Evolutionary conservation across 2,888 invertebrate genomes (phyloP), one percentile per base, ranked within the genome.

Genomic region (Lasioglossum oenotherae): DNA sequence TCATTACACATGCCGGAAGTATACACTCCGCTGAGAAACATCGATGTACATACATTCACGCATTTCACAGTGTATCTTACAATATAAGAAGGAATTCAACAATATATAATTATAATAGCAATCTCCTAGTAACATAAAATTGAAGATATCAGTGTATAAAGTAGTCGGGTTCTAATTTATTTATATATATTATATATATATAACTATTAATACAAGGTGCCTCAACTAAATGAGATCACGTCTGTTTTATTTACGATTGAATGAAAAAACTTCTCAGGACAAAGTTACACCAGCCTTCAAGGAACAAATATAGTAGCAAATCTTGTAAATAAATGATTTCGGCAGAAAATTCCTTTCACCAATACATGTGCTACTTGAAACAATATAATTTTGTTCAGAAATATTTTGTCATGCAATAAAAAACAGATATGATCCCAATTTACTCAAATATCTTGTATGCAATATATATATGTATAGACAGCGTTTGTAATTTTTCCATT

Each of bases 91-190:
- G 77, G 73, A 85, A 60, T 82, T 90, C 81, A 85, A 89, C 89
- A 88, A 87, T 83, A 41, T 82, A 41, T 80, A 79, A 49, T 76
- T 80, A 74, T 67, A 78, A 78, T 84, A 82, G 80, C 85, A 84
- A 82, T 80, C 75, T 81, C 69, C 71, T 82, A 80, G 72, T 78
- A 81, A 86, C 87, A 82, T 35, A 83, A 82, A 90, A 87, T 90
- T 86, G 90, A 90, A 90, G 90, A 85, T 87, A 88, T 85, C 88
- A 86, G 86, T 60, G 31, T 78, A 74, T 53, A 84, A 86, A 90
- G 88, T 88, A 90, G 82, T 81, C 38, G 35, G 87, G 53, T 44
- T 78, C 57, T 80, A 73, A 77, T 85, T 69, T 74, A 73, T 27
- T 23, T 69, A 69, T 67, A 38, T 53, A 46, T 60, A 35, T 35